A percentile compares a stretch with the other conserved stretches of the same genome.
phyloP scores from a whole-genome alignment of 2,113 vertebrate species.

The Pseudolaguvia tuberculata region DNA sequence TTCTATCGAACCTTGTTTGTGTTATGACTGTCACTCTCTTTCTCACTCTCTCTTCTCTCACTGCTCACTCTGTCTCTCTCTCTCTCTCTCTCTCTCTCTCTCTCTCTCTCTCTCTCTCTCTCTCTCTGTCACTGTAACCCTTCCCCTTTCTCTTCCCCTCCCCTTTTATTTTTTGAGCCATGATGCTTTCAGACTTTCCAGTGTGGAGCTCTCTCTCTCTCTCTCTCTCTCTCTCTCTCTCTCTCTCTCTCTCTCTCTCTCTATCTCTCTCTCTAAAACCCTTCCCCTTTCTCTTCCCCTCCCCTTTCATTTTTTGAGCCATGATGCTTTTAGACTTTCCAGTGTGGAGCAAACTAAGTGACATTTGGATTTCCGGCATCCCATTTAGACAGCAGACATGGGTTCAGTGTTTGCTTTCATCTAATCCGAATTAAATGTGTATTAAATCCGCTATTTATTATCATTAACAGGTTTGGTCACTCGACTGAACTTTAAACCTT shows the following conservation, averaged over 20 bases:
- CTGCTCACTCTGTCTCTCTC: neutral
- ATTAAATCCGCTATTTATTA: slow-evolving; percentile 67
- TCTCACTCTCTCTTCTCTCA: too few species aligned
- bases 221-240: neutral
- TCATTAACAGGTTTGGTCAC: slow-evolving; percentile 62
- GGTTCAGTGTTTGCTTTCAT: slow-evolving; percentile 69
- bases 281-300: neutral
- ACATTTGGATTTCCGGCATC: slow-evolving; percentile 60
- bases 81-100: neutral
- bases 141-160: neutral
- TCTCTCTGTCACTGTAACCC: neutral
- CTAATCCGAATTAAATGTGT: slow-evolving; percentile 69
- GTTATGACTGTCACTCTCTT: neutral
- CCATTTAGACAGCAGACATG: slow-evolving; percentile 57
- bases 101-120: neutral
- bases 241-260: neutral
- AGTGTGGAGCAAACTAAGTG: slow-evolving; percentile 62
- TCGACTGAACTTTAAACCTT: slow-evolving; percentile 55
- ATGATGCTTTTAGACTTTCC: slow-evolving; percentile 65
- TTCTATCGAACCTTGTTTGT: slow-evolving; percentile 61
- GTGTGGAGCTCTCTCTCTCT: slow-evolving; percentile 48
- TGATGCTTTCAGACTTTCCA: slow-evolving; percentile 67
- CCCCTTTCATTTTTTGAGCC: neutral
- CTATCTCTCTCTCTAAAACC: neutral
- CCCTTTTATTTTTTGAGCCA: neutral